Conservation (phyloP, 2,888 invertebrate genomes). For the Microchrysa polita region DNA sequence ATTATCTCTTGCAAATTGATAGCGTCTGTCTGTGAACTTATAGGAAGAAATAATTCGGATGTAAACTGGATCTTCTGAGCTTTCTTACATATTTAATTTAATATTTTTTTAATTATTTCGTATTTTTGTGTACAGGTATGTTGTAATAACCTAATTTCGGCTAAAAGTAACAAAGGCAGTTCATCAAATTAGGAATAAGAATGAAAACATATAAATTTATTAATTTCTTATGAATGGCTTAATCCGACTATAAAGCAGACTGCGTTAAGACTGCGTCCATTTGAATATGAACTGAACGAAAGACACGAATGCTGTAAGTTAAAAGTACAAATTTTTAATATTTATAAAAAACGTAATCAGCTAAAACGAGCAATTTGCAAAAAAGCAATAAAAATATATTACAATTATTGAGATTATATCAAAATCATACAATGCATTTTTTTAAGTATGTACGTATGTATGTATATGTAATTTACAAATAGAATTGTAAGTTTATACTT, state of each 20-base stretch:
- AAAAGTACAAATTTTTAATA: slow-evolving; percentile 43
- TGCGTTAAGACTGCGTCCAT: slow-evolving; percentile 39
- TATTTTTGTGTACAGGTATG: too few relatives aligned
- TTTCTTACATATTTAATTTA: too few relatives aligned
- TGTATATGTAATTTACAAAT: too few relatives aligned
- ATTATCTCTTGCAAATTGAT: too few relatives aligned
- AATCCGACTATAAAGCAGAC: slow-evolving; percentile 31
- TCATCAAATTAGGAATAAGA: background rate
- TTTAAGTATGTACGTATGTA: too few relatives aligned
- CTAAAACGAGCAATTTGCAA: slow-evolving; percentile 2
- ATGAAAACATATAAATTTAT: background rate
- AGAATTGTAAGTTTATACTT: background rate
- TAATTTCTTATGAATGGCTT: background rate
- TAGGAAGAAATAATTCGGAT: too few relatives aligned
- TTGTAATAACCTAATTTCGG: too few relatives aligned
- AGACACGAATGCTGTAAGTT: slow-evolving; percentile 16
- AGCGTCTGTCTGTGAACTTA: too few relatives aligned
- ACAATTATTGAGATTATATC: background rate
- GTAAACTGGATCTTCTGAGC: too few relatives aligned
- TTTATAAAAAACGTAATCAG: background rate
- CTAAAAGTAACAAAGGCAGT: too few relatives aligned
- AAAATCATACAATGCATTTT: background rate
- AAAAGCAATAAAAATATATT: background rate
- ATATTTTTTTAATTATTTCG: too few relatives aligned
- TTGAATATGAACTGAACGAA: background rate